phyloP scores from a whole-genome alignment of 1,140 invertebrate species.

The Neodiprion pinetum region DNA sequence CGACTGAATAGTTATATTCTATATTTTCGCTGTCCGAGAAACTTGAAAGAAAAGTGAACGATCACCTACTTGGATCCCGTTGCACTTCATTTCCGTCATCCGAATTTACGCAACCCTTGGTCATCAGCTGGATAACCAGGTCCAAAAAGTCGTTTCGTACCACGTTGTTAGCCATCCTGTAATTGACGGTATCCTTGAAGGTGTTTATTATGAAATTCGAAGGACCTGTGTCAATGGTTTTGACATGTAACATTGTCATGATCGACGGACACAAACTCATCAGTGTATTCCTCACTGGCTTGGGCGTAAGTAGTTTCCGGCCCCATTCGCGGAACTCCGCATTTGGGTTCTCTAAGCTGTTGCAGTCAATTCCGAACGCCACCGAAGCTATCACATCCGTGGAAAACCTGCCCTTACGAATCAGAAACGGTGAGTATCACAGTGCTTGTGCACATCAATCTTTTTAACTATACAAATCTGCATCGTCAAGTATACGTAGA shows the following conservation, averaged over 20 bases:
- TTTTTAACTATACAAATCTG: too few relatives aligned
- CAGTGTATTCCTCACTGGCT: conserved; percentile 39
- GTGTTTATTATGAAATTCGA: conserved; percentile 59
- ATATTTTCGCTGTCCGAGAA: too few relatives aligned
- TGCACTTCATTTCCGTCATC: conserved; percentile 14
- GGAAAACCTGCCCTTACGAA: conserved; percentile 53
- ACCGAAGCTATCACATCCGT: conserved; percentile 67
- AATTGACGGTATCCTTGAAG: conserved; percentile 61
- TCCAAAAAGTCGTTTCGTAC: conserved; percentile 57
- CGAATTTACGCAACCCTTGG: conserved; percentile 31
- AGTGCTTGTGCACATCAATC: too few relatives aligned
- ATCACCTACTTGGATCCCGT: neutral
- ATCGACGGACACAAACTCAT: conserved; percentile 19
- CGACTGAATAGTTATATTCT: conserved; percentile 49
- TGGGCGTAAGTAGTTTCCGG: conserved; percentile 38
- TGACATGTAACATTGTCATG: conserved; percentile 23
- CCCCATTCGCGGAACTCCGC: conserved; percentile 35
- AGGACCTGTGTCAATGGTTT: conserved; percentile 31
- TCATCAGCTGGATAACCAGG: conserved; percentile 43
- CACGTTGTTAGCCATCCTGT: conserved; percentile 54
- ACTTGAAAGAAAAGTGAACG: too few relatives aligned
- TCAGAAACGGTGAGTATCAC: conserved; percentile 32
- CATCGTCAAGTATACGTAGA: too few relatives aligned
- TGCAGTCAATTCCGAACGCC: conserved; percentile 65
- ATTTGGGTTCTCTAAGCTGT: conserved; percentile 61